These are phyloP conservation scores for Spatulosminthurus flaviceps DNA, from an alignment of 2,888 invertebrate genomes.

Conservation along the genomic window DNA sequence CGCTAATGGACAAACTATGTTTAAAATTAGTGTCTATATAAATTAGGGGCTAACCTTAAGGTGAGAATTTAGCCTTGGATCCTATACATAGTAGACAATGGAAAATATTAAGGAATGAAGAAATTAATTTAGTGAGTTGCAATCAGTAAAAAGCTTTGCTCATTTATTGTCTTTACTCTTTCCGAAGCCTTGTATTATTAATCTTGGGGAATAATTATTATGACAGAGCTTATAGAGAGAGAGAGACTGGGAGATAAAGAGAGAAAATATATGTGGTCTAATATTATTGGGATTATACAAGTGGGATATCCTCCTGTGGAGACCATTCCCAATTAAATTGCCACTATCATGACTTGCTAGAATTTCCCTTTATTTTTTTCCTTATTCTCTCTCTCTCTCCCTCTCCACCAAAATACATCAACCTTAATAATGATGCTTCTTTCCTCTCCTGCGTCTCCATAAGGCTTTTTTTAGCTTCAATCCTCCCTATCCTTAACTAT, in stretches of 20 bases:
- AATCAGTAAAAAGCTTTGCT: conserved; percentile 6
- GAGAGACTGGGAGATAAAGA: too few relatives aligned
- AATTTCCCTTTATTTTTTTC: background rate
- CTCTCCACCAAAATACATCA: background rate
- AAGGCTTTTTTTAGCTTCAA: too few relatives aligned
- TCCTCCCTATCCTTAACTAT: too few relatives aligned
- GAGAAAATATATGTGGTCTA: background rate
- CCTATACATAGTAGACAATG: background rate
- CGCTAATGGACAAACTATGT: too few relatives aligned
- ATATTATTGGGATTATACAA: background rate
- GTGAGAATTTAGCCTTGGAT: background rate
- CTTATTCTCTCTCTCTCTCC: background rate
- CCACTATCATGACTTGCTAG: conserved; percentile 26
- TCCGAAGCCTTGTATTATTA: too few relatives aligned
- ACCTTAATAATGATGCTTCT: conserved; percentile 38
- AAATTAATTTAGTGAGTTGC: background rate
- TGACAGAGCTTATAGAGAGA: too few relatives aligned
- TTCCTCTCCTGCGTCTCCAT: conserved; percentile 5
- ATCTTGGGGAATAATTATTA: too few relatives aligned
- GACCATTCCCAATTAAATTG: conserved; percentile 45
- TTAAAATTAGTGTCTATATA: too few relatives aligned
- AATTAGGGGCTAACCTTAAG: too few relatives aligned
- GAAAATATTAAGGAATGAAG: background rate
- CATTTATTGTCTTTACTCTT: background rate
- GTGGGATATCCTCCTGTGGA: conserved; percentile 31